Evolutionary conservation across 2,888 invertebrate species (phyloP).

Genomic region (Ennomos fuscantarius): DNA sequence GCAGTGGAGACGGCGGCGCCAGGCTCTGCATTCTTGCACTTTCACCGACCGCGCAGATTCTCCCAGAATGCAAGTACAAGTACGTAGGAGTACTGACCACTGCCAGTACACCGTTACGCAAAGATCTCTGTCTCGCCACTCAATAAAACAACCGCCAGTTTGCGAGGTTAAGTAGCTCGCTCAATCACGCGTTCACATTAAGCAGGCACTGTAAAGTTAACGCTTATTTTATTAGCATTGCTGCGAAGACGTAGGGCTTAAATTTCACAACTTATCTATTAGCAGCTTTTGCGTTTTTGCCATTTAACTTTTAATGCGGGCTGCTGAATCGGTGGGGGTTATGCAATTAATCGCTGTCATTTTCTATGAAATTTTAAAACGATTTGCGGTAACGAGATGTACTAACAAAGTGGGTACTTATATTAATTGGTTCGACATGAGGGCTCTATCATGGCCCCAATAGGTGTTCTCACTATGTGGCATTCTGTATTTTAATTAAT

Average conservation of each 20-base stretch:
- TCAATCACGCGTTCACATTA: conserved; percentile 36
- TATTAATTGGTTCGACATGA: no score
- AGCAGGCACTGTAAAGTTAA: conserved; percentile 2
- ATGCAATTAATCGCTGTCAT: no score
- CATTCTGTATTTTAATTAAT: no score
- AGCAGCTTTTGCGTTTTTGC: neutral
- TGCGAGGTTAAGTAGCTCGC: conserved; percentile 37
- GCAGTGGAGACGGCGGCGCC: conserved; percentile 38
- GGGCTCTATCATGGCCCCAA: no score
- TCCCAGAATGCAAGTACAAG: conserved; percentile 39
- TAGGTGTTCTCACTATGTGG: no score
- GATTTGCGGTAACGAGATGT: no score
- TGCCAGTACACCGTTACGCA: conserved; percentile 52
- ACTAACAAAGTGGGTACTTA: no score
- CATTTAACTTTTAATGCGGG: neutral
- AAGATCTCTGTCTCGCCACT: conserved; percentile 47
- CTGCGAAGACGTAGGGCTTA: conserved; percentile 12
- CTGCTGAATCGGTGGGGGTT: no score
- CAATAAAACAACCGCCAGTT: conserved; percentile 38
- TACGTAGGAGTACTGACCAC: conserved; percentile 20
- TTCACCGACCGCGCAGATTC: conserved; percentile 59
- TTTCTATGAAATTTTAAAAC: no score
- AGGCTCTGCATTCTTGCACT: conserved; percentile 68
- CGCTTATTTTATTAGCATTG: conserved; percentile 16
- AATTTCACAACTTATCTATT: conserved; percentile 2